These are phyloP conservation scores for Acanthosoma haemorrhoidale DNA, from an alignment of 2,888 invertebrate species.

Conservation along the genomic window DNA sequence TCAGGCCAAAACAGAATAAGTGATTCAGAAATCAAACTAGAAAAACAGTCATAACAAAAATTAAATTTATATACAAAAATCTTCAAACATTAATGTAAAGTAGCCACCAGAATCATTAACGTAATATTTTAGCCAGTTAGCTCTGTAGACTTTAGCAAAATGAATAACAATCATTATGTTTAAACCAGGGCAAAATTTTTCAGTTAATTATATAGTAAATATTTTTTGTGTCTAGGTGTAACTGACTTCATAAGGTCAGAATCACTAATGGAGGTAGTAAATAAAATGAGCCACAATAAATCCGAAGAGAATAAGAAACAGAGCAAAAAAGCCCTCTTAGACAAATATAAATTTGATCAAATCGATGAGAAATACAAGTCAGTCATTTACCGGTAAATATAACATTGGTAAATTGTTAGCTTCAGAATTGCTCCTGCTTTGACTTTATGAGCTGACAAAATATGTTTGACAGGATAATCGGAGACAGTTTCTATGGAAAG, in stretches of 20 bases:
- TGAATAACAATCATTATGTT: too few species aligned
- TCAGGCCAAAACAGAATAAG: neutral
- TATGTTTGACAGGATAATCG: slow-evolving; percentile 62
- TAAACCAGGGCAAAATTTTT: neutral
- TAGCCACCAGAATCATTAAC: neutral
- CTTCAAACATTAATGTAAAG: neutral
- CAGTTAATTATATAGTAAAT: neutral
- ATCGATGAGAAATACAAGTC: slow-evolving; percentile 60
- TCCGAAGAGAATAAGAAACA: neutral
- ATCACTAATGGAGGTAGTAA: slow-evolving; percentile 63
- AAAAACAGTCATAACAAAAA: neutral
- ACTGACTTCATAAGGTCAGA: slow-evolving; percentile 72
- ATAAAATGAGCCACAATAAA: slow-evolving; percentile 49
- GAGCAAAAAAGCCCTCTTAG: neutral
- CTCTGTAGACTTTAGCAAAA: too few species aligned
- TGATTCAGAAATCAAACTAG: neutral
- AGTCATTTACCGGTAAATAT: slow-evolving; percentile 62
- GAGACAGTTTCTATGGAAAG: slow-evolving; percentile 77
- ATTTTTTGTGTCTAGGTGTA: slow-evolving; percentile 52
- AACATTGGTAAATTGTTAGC: neutral
- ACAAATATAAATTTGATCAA: slow-evolving; percentile 50
- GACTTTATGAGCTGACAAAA: neutral
- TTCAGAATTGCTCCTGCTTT: neutral
- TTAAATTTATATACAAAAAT: neutral
- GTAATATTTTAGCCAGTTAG: neutral